phyloP scores from a whole-genome alignment of 1,140 invertebrate species.

The Platyscapa corneri region DNA sequence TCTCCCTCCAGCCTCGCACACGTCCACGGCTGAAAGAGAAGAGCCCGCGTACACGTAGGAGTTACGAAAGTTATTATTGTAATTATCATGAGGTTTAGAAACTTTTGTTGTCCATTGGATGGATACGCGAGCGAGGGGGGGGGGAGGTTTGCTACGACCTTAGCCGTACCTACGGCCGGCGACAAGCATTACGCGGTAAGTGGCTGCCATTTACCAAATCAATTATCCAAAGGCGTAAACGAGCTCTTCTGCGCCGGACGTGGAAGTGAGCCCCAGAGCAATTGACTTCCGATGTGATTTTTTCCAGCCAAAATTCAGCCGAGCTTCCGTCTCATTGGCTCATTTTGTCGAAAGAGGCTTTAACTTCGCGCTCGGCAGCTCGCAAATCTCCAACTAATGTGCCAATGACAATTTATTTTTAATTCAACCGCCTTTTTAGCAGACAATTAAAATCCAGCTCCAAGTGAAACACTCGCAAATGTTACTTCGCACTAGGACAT shows the following conservation, averaged over 20 bases:
- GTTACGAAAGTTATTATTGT: slow-evolving; percentile 75
- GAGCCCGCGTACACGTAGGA: slow-evolving; percentile 62
- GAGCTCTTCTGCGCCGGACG: neutral
- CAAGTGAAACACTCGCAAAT: too few relatives aligned
- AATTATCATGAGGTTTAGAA: slow-evolving; percentile 74
- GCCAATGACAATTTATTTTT: neutral
- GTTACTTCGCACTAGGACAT: neutral
- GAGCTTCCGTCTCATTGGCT: too few relatives aligned
- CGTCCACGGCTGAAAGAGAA: neutral
- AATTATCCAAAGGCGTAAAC: slow-evolving; percentile 21
- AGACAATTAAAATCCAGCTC: neutral
- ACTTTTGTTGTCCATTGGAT: slow-evolving; percentile 71
- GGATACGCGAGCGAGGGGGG: neutral
- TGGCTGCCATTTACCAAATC: slow-evolving; percentile 20
- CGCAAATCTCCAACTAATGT: too few relatives aligned
- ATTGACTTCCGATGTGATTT: too few relatives aligned
- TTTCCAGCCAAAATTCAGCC: too few relatives aligned
- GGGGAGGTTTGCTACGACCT: neutral
- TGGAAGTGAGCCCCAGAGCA: neutral
- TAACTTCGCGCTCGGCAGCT: too few relatives aligned
- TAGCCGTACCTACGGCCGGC: neutral
- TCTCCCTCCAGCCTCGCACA: neutral
- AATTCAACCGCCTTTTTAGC: neutral
- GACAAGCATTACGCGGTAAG: neutral
- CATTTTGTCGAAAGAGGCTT: too few relatives aligned